These are phyloP conservation scores for Tupiocoris notatus DNA, from an alignment of 2,888 invertebrate genomes.

Conservation along the genomic window DNA sequence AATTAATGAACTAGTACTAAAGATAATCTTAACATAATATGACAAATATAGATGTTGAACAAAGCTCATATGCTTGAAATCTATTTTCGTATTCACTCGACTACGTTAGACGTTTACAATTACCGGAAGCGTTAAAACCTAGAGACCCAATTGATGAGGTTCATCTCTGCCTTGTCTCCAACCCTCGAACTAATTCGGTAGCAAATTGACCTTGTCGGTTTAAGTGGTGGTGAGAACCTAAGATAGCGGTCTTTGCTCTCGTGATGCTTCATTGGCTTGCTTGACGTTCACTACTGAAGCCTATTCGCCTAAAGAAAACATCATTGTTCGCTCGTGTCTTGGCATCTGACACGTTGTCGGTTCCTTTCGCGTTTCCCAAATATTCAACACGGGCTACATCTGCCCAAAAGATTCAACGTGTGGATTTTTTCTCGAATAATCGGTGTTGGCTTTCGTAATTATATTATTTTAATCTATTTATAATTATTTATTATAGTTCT, in stretches of 20 bases:
- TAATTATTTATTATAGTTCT: too few species aligned
- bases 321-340: neutral
- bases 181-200: neutral
- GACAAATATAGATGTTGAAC: too few species aligned
- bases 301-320: neutral
- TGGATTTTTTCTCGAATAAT: too few species aligned
- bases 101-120: neutral
- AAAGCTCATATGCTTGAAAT: too few species aligned
- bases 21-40: too few species aligned
- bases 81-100: neutral
- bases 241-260: too few species aligned
- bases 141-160: neutral
- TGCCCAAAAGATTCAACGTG: too few species aligned
- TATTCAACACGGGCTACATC: neutral
- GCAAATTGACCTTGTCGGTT: neutral
- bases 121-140: neutral
- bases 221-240: neutral
- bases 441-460: too few species aligned
- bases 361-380: neutral
- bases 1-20: too few species aligned
- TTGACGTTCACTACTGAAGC: too few species aligned
- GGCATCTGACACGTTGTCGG: neutral
- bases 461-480: too few species aligned
- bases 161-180: neutral
- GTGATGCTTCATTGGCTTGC: neutral